Conservation (phyloP, 2,797 vertebrate species). For the Lutra lutra region DNA sequence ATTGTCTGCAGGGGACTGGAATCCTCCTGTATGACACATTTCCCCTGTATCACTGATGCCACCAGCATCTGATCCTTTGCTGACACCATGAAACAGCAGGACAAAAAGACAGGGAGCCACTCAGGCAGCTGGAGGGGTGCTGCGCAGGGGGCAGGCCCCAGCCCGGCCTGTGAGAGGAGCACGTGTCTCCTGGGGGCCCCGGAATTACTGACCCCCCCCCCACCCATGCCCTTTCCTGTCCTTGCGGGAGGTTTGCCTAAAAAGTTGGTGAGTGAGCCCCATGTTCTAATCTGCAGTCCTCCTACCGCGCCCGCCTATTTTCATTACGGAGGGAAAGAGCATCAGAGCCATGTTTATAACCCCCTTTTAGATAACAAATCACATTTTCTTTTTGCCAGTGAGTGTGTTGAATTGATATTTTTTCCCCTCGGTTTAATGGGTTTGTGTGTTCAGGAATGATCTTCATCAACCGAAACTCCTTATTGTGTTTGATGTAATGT, state of each 20-base stretch:
- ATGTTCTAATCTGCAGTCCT: conserved; percentile 87
- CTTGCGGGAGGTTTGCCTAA: conserved; percentile 86
- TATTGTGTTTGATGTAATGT: conserved; percentile 99
- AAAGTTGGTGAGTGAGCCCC: conserved; percentile 85
- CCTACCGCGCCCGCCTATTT: conserved; percentile 85
- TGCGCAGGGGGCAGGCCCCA: not conserved
- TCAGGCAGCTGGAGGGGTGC: not conserved
- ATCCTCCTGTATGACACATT: not conserved
- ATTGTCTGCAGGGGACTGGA: not conserved
- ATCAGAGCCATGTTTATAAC: conserved; percentile 88
- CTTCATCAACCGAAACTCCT: conserved; percentile 95
- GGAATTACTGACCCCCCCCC: conserved; percentile 60
- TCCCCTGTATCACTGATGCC: not conserved
- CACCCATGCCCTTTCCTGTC: conserved; percentile 82
- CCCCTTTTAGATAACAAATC: conserved; percentile 89
- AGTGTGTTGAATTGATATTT: conserved; percentile 89
- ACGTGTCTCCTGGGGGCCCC: conserved; percentile 72
- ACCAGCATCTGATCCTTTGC: not conserved
- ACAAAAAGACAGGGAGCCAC: not conserved
- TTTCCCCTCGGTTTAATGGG: conserved; percentile 89
- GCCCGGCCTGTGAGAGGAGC: not conserved
- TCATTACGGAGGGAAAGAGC: conserved; percentile 87
- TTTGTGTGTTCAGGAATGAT: conserved; percentile 94
- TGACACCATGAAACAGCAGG: not conserved
- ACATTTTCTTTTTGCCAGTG: conserved; percentile 88